Percentiles rank a stretch among this genome's conserved stretches.
Evolutionary conservation across 2,797 vertebrate genomes (phyloP).

Genomic region (Labroides dimidiatus): DNA sequence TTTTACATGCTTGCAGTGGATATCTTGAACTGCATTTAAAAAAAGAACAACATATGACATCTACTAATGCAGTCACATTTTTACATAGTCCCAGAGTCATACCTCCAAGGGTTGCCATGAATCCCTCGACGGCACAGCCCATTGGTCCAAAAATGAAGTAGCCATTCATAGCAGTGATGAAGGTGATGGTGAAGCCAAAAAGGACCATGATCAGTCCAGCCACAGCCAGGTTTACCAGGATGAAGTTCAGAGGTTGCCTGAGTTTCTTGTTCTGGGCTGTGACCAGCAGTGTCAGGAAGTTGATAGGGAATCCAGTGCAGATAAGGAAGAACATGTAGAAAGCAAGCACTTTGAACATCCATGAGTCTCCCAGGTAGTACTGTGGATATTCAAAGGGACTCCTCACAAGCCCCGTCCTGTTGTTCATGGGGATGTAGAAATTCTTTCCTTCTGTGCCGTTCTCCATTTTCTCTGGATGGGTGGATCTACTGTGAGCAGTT

Average conservation of each 20-base stretch:
- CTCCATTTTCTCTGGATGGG: background rate
- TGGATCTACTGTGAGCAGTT: conserved; percentile 33
- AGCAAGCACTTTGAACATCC: conserved; percentile 67
- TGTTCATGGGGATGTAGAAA: conserved; percentile 85
- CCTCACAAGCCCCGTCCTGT: conserved; percentile 80
- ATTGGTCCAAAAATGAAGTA: background rate
- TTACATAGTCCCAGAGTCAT: background rate
- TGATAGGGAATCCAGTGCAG: conserved; percentile 84
- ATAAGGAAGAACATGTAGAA: conserved; percentile 84
- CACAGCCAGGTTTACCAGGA: conserved; percentile 87
- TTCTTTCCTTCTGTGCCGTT: conserved; percentile 84
- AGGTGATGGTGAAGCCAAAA: conserved; percentile 87
- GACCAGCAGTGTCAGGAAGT: conserved; percentile 82
- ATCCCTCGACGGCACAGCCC: conserved; percentile 75
- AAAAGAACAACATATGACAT: background rate
- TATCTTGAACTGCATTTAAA: too few relatives aligned
- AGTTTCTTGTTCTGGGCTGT: conserved; percentile 87
- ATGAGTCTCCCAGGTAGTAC: conserved; percentile 81
- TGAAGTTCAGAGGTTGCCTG: conserved; percentile 86
- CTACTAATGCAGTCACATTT: too few relatives aligned
- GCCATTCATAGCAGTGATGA: conserved; percentile 46
- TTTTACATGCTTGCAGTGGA: background rate
- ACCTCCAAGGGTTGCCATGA: conserved; percentile 84
- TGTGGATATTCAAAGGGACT: conserved; percentile 82
- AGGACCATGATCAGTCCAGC: conserved; percentile 85